Evolutionary conservation across 1,140 invertebrate genomes (phyloP).

Genomic region (Tetragnatha versicolor): DNA sequence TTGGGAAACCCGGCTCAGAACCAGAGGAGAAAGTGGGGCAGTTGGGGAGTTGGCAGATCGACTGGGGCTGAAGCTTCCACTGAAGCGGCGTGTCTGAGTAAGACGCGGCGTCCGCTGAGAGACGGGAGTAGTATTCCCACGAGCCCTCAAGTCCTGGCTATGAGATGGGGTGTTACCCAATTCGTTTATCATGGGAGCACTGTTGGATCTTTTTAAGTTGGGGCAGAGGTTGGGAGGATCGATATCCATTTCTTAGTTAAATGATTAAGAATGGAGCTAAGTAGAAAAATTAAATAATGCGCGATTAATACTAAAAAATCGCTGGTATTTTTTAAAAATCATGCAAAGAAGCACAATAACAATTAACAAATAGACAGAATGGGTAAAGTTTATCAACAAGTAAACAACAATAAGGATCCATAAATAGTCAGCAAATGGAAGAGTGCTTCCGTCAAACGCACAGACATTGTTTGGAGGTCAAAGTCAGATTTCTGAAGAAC

Average conservation of each 20-base stretch:
- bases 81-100: slow-evolving; percentile 77
- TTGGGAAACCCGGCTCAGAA: slow-evolving; percentile 74
- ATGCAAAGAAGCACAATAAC: too few relatives aligned
- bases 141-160: background rate
- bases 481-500: too few relatives aligned
- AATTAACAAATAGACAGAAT: too few relatives aligned
- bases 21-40: slow-evolving; percentile 43
- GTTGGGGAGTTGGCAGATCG: slow-evolving; percentile 60
- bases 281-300: background rate
- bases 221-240: slow-evolving; percentile 59
- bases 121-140: slow-evolving; percentile 65
- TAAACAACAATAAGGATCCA: too few relatives aligned
- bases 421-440: too few relatives aligned
- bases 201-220: slow-evolving; percentile 78
- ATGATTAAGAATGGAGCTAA: slow-evolving; percentile 10
- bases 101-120: slow-evolving; percentile 71
- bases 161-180: slow-evolving; percentile 57
- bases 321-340: background rate
- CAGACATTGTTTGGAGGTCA: too few relatives aligned
- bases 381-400: too few relatives aligned
- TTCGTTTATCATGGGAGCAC: slow-evolving; percentile 82
- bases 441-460: too few relatives aligned
- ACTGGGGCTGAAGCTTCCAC: slow-evolving; percentile 79
- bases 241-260: slow-evolving; percentile 53
- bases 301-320: background rate